Conservation (phyloP, 2,888 invertebrate species). For the Anodontia alba region DNA sequence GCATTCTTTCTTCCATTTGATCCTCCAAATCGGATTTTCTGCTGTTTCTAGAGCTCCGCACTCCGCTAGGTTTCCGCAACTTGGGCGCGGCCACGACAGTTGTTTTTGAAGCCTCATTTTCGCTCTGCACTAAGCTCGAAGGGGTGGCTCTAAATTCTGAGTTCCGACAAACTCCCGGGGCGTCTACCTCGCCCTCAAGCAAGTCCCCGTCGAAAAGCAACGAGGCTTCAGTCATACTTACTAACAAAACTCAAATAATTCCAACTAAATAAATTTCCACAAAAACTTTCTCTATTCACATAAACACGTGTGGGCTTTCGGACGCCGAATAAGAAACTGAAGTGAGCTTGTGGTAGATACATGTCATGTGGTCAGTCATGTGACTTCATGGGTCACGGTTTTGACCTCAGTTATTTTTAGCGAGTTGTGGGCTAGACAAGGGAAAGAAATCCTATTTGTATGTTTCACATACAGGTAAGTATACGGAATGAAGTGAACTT, state of each 20-base stretch:
- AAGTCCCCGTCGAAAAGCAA: neutral
- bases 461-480: constrained; percentile 24
- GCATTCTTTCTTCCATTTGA: neutral
- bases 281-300: no score
- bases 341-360: neutral
- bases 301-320: neutral
- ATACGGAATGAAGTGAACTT: no score
- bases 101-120: neutral
- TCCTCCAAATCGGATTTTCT: neutral
- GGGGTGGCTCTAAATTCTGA: neutral
- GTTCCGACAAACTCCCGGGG: neutral
- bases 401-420: neutral
- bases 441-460: constrained; percentile 19
- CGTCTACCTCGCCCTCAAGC: neutral
- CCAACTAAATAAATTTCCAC: neutral
- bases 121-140: neutral
- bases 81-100: no score
- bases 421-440: constrained; percentile 9
- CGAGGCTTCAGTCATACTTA: neutral
- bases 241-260: neutral
- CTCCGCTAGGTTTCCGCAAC: neutral
- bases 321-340: neutral
- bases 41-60: neutral
- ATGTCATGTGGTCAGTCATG: neutral
- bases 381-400: constrained; percentile 1